Base-by-base conservation (phyloP, 1,140 invertebrate species). In the Calephelis nemesis region DNA sequence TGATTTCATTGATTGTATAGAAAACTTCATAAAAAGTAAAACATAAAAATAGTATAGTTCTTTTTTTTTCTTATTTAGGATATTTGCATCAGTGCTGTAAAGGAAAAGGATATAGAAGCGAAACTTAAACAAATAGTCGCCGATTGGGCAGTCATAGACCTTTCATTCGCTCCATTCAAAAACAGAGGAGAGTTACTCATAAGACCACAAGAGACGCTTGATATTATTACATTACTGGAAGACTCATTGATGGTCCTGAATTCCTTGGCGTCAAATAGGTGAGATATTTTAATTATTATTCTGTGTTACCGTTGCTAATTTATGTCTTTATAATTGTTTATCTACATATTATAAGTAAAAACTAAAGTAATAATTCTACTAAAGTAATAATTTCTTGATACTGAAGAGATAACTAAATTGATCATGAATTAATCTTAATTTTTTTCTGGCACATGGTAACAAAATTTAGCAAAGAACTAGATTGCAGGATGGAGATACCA, bases 81-180 rank as follows among this genome's bases (percentile, higher is more conserved):
- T 84, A 97, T 98, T 82, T 98, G 97, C 83, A 95, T 97, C n/a
- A 96, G 96, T 75, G 97, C 97, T 7, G 95, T 97, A 0, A 98
- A 97, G 92, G 97, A 98, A 90, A 95, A 96, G 78, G 97, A 98
- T 77, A 98, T 98, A 74, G 97, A 98, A 91, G 95, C 95, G 1
- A 98, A 98, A 92, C 81, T 98, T 47, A 97, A 96, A 76, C 95
- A 96, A 92, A 94, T 98, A 0, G 95, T 96, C 64, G 93, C 94
- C 7, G 97, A 98, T 87, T 98, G 97, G 97, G 90, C 94, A 0
- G 76, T 94, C 2, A 93, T 96, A n/a, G 95, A 96, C 79, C 91
- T 98, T n/a, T 93, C 94, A 39, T 97, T 98, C 80, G 87, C 94
- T 1, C 83, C 88, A n/a, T 98, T 98, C 78, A 98, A 98, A 88